Base-by-base conservation (phyloP, 1,140 invertebrate species). In the Hylyphantes graminicola region DNA sequence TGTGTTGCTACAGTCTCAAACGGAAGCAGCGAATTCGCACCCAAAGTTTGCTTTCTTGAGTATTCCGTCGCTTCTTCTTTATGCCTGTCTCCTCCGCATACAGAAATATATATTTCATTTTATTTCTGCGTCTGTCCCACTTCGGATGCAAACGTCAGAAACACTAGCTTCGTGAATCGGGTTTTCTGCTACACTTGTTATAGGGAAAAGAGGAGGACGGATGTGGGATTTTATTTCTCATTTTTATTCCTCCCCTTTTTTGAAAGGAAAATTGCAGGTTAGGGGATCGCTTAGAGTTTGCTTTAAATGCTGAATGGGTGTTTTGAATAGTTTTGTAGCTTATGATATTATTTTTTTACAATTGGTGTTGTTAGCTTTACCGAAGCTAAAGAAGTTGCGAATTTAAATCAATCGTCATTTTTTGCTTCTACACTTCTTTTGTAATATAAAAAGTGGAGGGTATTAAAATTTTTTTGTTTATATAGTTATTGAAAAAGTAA, bases 141-240 rank as follows among this genome's bases (percentile, higher is more conserved):
- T 74, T 74, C 53, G 53, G 54, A 74, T 21, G 21, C 72, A 74
- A 59, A 74, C 72, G 72, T 74, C 72, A 74, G 72, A 74, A 74
- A 74, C 72, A 74, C 72, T 74, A 74, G 54, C 72, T 74, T 55
- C 53, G 13, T 10, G 74, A 64, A 76, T 76, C 64, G 74, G 74
- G 74, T 76, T 76, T 76, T 76, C 74, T 64, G 74, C 74, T 76
- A 76, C 74, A 76, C 74, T 76, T 63, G 59, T 76, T 76, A 64
- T 54, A 61, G n/a, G 21, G 70, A 59, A 13, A 61, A n/a, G 59
- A 63, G 57, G 64, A 35, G 35, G 35, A 35, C 35, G 35, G 35
- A 35, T 35, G 35, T 35, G 35, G 35, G 35, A 35, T 35, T 35
- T 35, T 35, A 35, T 35, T 35, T 35, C 35, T 35, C 35, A 35